Base-by-base conservation (phyloP, 1,140 invertebrate genomes). In the Limonius californicus region DNA sequence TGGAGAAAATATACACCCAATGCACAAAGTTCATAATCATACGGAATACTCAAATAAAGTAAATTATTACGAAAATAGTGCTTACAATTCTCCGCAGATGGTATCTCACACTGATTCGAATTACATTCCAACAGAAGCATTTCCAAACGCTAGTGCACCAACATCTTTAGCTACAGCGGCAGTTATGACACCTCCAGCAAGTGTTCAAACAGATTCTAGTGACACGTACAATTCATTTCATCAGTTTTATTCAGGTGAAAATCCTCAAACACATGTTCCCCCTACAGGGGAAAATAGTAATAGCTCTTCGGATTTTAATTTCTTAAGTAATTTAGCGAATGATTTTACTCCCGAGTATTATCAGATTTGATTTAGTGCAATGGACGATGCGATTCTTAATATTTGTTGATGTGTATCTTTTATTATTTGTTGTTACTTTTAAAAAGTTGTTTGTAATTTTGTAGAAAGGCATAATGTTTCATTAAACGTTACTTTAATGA, bases 321-420 rank as follows among this genome's bases (percentile, higher is more conserved):
- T 95, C 71, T 82, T 95, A 39, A 92, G 90, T 71, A 94, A 92
- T 72, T 80, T 95, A 68, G 91, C 91, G 56, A 94, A 92, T 76
- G 92, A 94, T 71, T 94, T 94, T 74, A 90, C 89, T 0, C 92
- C 91, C 0, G 92, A 95, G 75, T 95, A 95, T 75, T 94, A 94
- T 79, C 89, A 91, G 77, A 88, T 92, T 78, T 88, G 86, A 75
- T 74, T 69, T 47, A 69, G 72, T 73, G 71, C 67, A 71, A 73
- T 73, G 39, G 63, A 59, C 57, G 60, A 66, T 42, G 16, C 50
- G 18, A 32, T 66, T 53, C 60, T 67, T 66, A 43, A 68, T 21
- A 39, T 57, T 43, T 42, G 32, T 57, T 57, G 15, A 53, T 60
- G 42, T 62, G 32, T 69, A 62, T 61, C 61, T 60, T 65, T 69